Evolutionary conservation across 1,140 invertebrate genomes (phyloP), one percentile per base, ranked within the genome.

Genomic region (Andrena cerasifolii): DNA sequence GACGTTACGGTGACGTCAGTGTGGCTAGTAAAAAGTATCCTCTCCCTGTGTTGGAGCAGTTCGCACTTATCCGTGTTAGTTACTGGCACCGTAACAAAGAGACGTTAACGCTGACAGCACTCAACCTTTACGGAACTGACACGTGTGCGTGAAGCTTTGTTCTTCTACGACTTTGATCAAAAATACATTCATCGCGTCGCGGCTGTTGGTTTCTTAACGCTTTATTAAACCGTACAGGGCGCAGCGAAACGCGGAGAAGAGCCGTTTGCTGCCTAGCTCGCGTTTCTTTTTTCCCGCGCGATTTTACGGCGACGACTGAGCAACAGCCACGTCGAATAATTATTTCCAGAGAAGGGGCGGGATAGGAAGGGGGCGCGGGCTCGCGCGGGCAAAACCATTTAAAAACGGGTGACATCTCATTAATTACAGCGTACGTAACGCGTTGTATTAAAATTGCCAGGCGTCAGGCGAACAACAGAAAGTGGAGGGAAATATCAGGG

Each of bases 351-450:
- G 16, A 47, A 68, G 24, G 61, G 6, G 26, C 31, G 18, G 40
- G 7, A 6, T 12, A 8, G 33, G 16, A 24, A 24, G 40, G 36
- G 14, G 58, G n/a, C n/a, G n/a, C n/a, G n/a, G n/a, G n/a, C n/a
- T n/a, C n/a, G n/a, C n/a, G n/a, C n/a, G n/a, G n/a, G n/a, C n/a
- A n/a, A 28, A 73, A 43, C 53, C 28, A 28, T 76, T 68, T 67
- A 58, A 68, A 68, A 76, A 58, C 21, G 10, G 10, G 33, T 59
- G 73, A 49, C 73, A 59, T 59, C 31, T 76, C 63, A 47, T 76
- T 76, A 76, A 68, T 68, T 68, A 76, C 53, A 49, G 26, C 24
- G 53, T 28, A 24, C 36, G 36, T 40, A 40, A 40, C 40, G 18
- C 14, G 43, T 49, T 58, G 31, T 68, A 68, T 76, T 68, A 76